Base-by-base conservation (phyloP, 64 coral and sea anemone genomes). In the Actinia tenebrosa region DNA sequence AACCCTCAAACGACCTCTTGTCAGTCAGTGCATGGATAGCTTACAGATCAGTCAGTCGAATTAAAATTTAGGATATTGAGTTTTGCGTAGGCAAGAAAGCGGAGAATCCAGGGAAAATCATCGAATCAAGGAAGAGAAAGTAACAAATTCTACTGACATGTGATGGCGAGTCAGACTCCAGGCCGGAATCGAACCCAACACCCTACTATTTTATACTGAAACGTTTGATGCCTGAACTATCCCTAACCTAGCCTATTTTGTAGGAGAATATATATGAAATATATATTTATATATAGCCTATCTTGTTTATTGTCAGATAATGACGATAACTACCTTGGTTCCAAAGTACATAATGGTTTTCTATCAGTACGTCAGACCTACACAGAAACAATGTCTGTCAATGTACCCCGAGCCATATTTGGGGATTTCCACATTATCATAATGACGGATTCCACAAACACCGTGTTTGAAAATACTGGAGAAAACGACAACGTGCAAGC, bases 371-470 rank as follows among this genome's bases (percentile, higher is more conserved):
- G 46, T n/a, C 88, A 82, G 37, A 80, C 56, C n/a, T 95, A 95
- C 54, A 91, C 82, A 20, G 22, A 85, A 53, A 55, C 60, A 60
- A 56, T 85, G 61, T 64, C 89, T 11, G 87, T 95, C 16, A 92
- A 64, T 45, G 14, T 95, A 7, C 93, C 93, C 22, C 60, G 86
- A 60, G 83, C 86, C 77, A 89, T 92, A 85, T 92, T 83, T 83
- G 93, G 93, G 52, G 91, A 95, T 72, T 95, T 95, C 43, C 71
- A 85, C 66, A 79, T 95, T 53, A 25, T 89, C 52, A 83, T 92
- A 23, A n/a, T 78, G 69, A 95, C 94, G 22, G 94, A 95, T 77
- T 45, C 82, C 71, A 83, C 85, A 72, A 95, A 95, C 60, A 13
- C 30, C 46, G 94, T 95, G 5, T 95, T 88, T 30, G 94, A 95